phyloP scores from a whole-genome alignment of 1,140 invertebrate species.

The Drosophila quadrilineata region DNA sequence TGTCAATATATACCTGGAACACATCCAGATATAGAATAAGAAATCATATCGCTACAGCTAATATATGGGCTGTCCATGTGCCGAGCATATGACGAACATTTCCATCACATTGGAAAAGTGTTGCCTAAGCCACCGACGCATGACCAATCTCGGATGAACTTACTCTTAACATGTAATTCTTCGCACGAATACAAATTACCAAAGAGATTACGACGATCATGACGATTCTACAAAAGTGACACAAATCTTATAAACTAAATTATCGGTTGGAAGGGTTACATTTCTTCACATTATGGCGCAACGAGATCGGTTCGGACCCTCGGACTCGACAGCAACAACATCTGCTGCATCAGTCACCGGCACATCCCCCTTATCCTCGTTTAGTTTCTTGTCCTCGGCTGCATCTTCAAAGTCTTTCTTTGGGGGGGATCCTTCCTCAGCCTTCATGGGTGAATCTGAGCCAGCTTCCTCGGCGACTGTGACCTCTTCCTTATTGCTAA shows the following conservation, averaged over 20 bases:
- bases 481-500: constrained; percentile 40
- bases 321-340: constrained; percentile 18
- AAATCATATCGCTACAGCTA: constrained; percentile 33
- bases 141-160: not conserved
- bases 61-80: not conserved
- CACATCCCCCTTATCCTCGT: not conserved
- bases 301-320: constrained; percentile 47
- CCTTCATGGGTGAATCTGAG: constrained; percentile 52
- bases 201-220: constrained; percentile 31
- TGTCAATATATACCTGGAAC: constrained; percentile 42
- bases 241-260: constrained; percentile 39
- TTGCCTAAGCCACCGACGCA: not conserved
- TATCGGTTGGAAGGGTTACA: not conserved
- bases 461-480: constrained; percentile 54
- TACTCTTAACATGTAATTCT: constrained; percentile 52
- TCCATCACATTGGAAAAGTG: constrained; percentile 2
- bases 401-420: constrained; percentile 15
- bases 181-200: constrained; percentile 55
- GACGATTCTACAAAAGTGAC: constrained; percentile 32
- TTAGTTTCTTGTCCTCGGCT: constrained; percentile 9
- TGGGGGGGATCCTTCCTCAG: constrained; percentile 12
- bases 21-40: constrained; percentile 45
- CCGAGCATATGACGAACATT: not conserved
- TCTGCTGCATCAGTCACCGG: constrained; percentile 14
- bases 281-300: constrained; percentile 70